phyloP scores from a whole-genome alignment of 2,797 vertebrate species.

The Argyrosomus regius region DNA sequence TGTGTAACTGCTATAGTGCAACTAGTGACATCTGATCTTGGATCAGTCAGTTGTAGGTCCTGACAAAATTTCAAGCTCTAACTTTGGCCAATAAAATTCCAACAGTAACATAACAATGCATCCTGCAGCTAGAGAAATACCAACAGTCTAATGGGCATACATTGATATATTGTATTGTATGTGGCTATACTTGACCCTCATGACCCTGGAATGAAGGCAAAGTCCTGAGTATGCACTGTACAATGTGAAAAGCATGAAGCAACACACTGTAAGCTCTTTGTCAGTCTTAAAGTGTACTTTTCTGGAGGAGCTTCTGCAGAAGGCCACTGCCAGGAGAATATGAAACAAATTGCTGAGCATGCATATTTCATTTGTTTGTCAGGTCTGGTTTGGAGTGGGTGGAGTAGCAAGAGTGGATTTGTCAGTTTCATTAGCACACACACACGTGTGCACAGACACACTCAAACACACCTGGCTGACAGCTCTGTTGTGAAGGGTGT shows the following conservation, averaged over 20 bases:
- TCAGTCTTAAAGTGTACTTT: conserved; percentile 38
- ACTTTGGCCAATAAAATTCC: conserved; percentile 3
- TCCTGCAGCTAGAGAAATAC: not conserved
- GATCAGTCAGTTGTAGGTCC: conserved; percentile 20
- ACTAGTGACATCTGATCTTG: conserved; percentile 2
- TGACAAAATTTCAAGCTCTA: conserved; percentile 14
- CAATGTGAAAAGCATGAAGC: not conserved
- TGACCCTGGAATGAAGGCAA: not conserved
- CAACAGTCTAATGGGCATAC: not conserved
- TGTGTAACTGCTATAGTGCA: conserved; percentile 1
- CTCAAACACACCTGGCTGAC: conserved; percentile 51
- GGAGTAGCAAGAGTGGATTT: conserved; percentile 54
- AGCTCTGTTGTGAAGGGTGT: conserved; percentile 49
- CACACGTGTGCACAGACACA: conserved; percentile 23
- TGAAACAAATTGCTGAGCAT: conserved; percentile 65
- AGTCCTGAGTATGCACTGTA: not conserved
- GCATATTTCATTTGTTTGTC: conserved; percentile 71
- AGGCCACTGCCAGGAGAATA: conserved; percentile 51
- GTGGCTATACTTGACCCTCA: not conserved
- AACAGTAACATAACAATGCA: not conserved
- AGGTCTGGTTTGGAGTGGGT: conserved; percentile 60
- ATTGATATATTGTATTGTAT: not conserved
- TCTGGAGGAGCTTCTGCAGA: conserved; percentile 42
- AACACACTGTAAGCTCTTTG: conserved; percentile 13
- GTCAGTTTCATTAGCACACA: conserved; percentile 61